These are phyloP conservation scores for Gracilinanus agilis DNA, from an alignment of 2,113 vertebrate species.

Conservation along the genomic window DNA sequence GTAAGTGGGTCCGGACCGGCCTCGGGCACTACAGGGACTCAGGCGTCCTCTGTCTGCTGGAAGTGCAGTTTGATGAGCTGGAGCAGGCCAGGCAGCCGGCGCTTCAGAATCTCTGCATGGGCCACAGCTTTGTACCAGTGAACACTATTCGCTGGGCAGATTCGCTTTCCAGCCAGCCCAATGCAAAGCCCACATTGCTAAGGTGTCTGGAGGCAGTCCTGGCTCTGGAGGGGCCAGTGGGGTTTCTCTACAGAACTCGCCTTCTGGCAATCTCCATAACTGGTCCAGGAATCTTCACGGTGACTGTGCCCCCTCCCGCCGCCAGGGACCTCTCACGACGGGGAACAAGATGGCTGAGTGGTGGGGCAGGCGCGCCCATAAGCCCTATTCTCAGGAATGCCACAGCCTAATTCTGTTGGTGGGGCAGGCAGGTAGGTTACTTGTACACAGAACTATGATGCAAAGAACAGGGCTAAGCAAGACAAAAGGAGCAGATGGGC, in stretches of 20 bases:
- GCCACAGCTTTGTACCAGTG: slow-evolving; percentile 94
- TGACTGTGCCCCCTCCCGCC: too few relatives aligned
- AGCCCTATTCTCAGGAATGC: background rate
- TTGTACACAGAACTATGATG: background rate
- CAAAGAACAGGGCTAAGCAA: background rate
- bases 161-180: slow-evolving; percentile 90
- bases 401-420: background rate
- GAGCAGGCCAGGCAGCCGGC: slow-evolving; percentile 89
- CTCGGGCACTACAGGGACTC: slow-evolving; percentile 92
- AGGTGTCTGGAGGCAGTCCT: slow-evolving; percentile 86
- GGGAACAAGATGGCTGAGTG: slow-evolving; percentile 3
- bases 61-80: slow-evolving; percentile 92
- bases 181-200: slow-evolving; percentile 93
- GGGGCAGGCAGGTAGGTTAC: too few relatives aligned
- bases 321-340: too few relatives aligned
- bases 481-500: background rate
- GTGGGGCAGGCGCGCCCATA: too few relatives aligned
- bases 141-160: slow-evolving; percentile 88
- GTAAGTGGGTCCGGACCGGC: slow-evolving; percentile 94
- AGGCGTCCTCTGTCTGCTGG: slow-evolving; percentile 90
- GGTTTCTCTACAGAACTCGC: slow-evolving; percentile 89
- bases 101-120: slow-evolving; percentile 95
- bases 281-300: slow-evolving; percentile 4
- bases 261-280: slow-evolving; percentile 95
- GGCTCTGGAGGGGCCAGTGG: slow-evolving; percentile 87